Evolutionary conservation across 2,113 vertebrate species (phyloP).

Genomic region (Motacilla tschutschensis): DNA sequence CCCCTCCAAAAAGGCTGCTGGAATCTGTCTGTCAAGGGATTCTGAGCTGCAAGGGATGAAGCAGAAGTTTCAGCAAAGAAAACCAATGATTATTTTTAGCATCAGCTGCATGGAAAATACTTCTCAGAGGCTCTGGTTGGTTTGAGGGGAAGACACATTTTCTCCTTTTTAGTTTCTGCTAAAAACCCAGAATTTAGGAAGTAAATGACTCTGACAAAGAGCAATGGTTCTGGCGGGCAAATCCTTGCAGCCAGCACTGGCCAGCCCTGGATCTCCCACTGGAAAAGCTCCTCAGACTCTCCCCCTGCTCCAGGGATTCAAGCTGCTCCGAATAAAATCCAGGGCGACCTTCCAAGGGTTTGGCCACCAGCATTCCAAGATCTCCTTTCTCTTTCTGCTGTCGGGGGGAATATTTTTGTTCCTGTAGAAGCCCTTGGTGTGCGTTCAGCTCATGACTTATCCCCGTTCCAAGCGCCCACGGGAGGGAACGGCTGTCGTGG

Average conservation of each 20-base stretch:
- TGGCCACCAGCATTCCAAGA: not conserved
- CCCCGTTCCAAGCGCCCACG: accelerated
- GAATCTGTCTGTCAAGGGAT: not conserved
- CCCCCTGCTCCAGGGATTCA: not conserved
- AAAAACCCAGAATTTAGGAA: not conserved
- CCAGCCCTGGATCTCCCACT: not conserved
- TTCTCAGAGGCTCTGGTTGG: not conserved
- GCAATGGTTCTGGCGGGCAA: not conserved
- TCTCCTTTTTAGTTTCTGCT: conserved; percentile 6
- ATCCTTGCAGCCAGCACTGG: accelerated
- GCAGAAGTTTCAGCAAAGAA: not conserved
- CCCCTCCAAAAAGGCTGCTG: not conserved
- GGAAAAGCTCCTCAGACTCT: not conserved
- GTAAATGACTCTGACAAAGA: not conserved
- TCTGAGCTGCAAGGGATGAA: not conserved
- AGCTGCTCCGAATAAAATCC: not conserved
- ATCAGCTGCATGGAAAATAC: not conserved
- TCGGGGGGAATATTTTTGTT: not conserved
- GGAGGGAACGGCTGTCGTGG: not conserved
- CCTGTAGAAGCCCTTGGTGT: not conserved
- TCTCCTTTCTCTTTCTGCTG: not conserved
- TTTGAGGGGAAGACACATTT: not conserved
- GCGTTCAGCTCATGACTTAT: not conserved
- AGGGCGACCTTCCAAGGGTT: not conserved
- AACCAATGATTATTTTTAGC: not conserved